Percentiles rank a stretch among this genome's conserved stretches.
phyloP scores from a whole-genome alignment of 2,113 vertebrate genomes.

The Carassius carassius region DNA sequence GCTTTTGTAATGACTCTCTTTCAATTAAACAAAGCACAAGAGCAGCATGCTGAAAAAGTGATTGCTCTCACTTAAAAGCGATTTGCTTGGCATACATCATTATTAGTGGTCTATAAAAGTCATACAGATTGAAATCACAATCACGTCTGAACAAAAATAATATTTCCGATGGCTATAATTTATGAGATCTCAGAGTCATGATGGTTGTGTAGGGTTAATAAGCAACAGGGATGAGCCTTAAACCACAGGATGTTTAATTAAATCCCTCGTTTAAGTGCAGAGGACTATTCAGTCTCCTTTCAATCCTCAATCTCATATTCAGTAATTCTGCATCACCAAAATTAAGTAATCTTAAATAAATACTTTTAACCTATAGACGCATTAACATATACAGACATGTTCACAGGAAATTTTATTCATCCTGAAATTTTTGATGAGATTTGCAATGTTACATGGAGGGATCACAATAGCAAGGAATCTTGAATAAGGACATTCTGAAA shows the following conservation, averaged over 20 bases:
- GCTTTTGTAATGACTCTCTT: slow-evolving; percentile 52
- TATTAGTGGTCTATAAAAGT: slow-evolving; percentile 56
- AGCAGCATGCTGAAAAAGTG: slow-evolving; percentile 49
- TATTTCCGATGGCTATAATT: slow-evolving; percentile 54
- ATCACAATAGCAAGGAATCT: not conserved
- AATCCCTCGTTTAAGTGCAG: slow-evolving; percentile 51
- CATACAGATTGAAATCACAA: slow-evolving; percentile 47
- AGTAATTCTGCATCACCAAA: not conserved
- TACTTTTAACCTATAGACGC: not conserved
- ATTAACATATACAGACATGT: not conserved
- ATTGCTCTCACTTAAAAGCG: slow-evolving; percentile 56
- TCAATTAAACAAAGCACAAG: slow-evolving; percentile 56
- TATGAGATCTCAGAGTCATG: slow-evolving; percentile 46
- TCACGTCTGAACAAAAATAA: slow-evolving; percentile 57
- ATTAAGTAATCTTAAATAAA: not conserved
- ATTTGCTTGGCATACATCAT: slow-evolving; percentile 59
- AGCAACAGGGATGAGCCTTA: slow-evolving; percentile 55
- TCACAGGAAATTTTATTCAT: not conserved
- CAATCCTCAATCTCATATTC: not conserved
- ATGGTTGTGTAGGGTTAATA: slow-evolving; percentile 61
- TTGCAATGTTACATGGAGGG: not conserved
- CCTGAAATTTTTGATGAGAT: not conserved
- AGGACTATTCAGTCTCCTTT: slow-evolving; percentile 45
- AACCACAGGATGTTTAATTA: slow-evolving; percentile 60
- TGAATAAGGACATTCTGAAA: slow-evolving; percentile 25